Conservation (phyloP, 2,113 vertebrate species). For the Equus quagga region DNA sequence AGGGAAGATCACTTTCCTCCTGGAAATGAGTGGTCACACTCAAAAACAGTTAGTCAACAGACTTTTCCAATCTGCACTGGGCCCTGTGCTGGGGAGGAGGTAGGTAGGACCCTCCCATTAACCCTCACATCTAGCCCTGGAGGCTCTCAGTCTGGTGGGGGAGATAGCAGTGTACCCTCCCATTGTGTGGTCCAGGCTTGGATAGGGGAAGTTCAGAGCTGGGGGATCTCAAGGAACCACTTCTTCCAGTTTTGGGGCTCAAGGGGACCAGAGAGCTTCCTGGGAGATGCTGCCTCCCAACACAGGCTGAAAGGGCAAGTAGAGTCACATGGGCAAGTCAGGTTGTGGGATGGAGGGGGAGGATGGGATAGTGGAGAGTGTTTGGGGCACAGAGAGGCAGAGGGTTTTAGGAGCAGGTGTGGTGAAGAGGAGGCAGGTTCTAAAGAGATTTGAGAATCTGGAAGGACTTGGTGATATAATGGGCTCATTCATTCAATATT, state of each 20-base stretch:
- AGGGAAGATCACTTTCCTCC: slow-evolving; percentile 27
- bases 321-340: background rate
- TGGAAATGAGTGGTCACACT: background rate
- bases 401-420: background rate
- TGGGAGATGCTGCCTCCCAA: background rate
- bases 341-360: background rate
- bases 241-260: background rate
- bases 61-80: background rate
- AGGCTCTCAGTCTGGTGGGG: background rate
- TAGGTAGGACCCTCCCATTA: background rate
- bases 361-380: no score
- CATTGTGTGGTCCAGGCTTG: background rate
- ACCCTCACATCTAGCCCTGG: background rate
- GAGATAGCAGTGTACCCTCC: background rate
- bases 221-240: background rate
- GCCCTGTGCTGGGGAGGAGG: background rate
- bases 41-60: slow-evolving; percentile 12
- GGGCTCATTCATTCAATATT: background rate
- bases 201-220: background rate
- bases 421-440: background rate
- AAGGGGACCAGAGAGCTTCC: background rate
- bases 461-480: background rate
- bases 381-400: background rate
- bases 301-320: background rate
- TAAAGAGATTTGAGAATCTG: background rate